phyloP scores from a whole-genome alignment of 2,113 vertebrate species.

The Coryphaenoides rupestris region DNA sequence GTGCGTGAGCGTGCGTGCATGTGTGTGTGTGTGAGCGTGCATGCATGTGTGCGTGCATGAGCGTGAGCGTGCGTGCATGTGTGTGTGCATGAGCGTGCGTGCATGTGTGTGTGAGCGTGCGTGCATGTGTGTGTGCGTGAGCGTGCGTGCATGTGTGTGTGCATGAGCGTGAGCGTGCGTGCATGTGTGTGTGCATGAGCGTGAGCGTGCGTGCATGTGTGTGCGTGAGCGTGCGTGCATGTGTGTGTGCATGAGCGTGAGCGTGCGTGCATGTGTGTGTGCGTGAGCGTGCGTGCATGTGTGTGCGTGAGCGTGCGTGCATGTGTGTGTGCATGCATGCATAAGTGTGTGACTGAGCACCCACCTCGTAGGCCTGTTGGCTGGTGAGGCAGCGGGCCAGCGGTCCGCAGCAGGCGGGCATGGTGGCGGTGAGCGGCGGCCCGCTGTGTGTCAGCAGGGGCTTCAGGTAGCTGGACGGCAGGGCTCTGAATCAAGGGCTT shows the following conservation, averaged over 20 bases:
- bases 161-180: too few relatives aligned
- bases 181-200: neutral
- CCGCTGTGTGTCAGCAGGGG: constrained; percentile 92
- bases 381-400: constrained; percentile 89
- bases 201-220: neutral
- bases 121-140: neutral
- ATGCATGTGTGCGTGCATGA: too few relatives aligned
- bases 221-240: neutral
- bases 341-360: neutral
- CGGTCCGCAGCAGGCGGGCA: constrained; percentile 88
- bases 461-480: constrained; percentile 83
- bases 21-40: too few relatives aligned
- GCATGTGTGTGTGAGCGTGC: too few relatives aligned
- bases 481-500: constrained; percentile 53
- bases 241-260: neutral
- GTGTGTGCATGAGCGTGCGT: too few relatives aligned
- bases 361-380: constrained; percentile 88
- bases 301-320: constrained; percentile 12
- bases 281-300: constrained; percentile 5
- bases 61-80: too few relatives aligned
- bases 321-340: constrained; percentile 8
- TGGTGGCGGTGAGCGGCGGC: constrained; percentile 84
- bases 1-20: too few relatives aligned
- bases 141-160: constrained; percentile 13
- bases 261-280: neutral